Evolutionary conservation across 2,888 invertebrate species (phyloP).

Genomic region (Philhelius pedissequus): DNA sequence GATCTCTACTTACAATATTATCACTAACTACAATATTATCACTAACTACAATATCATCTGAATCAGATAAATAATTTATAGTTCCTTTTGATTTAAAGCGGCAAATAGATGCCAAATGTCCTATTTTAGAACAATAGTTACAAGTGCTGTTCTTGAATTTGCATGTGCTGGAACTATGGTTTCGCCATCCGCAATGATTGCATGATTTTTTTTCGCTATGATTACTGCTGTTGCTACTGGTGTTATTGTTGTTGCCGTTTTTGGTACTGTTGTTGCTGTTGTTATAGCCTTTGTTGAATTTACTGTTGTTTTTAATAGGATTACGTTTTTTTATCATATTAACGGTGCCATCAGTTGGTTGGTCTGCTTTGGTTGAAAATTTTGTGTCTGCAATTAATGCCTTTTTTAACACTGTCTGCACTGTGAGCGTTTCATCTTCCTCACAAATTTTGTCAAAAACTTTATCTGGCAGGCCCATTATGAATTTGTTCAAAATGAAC

Average conservation of each 20-base stretch:
- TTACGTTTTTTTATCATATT: neutral
- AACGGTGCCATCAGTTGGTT: neutral
- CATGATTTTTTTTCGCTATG: neutral
- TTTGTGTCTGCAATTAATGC: neutral
- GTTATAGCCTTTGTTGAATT: neutral
- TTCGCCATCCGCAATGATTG: neutral
- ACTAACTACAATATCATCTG: too few species aligned
- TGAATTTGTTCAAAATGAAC: neutral
- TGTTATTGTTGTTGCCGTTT: neutral
- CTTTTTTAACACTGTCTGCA: neutral
- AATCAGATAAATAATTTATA: neutral
- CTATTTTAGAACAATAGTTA: neutral
- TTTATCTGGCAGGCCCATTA: neutral
- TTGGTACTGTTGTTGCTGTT: neutral
- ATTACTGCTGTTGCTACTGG: neutral
- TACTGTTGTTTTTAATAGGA: neutral
- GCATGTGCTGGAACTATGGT: neutral
- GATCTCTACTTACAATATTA: neutral
- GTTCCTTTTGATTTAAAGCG: neutral
- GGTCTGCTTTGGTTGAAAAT: neutral
- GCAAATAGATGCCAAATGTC: constrained; percentile 1
- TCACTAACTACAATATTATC: too few species aligned
- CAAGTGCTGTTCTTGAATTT: neutral
- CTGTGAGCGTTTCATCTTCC: neutral
- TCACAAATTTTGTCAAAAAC: neutral